Base-by-base conservation (phyloP, 2,888 invertebrate species). In the Blera fallax region DNA sequence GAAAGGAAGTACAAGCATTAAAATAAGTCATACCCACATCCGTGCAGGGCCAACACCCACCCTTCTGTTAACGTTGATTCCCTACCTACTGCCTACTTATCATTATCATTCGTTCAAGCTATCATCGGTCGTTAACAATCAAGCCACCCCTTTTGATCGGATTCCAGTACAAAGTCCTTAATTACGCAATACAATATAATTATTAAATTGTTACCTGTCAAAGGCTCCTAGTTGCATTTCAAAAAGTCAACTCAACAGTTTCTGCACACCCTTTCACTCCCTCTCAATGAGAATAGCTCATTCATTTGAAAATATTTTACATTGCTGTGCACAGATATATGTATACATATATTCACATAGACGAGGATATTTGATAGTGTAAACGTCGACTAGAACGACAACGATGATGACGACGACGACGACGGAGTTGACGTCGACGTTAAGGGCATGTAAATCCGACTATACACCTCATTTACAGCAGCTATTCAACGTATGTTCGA, bases 401-500 rank as follows among this genome's bases (percentile, higher is more conserved):
- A 29, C 24, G 21, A 27, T 52, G 14, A 48, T 24, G 34, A 34
- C 60, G 14, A 48, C 32, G 34, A 34, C 70, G 37, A 62, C 62
- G 37, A 60, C 16, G 45, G 64, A 72, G 45, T 54, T 21, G 5
- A 72, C 45, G 56, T 56, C 60, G 73, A 83, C 78, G 65, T 72
- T 67, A 83, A 79, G 79, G 72, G 60, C 79, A 73, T 83, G 78
- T 83, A 83, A 83, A 83, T 83, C 65, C 48, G 34, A 67, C 29
- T 78, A 67, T 83, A 67, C 83, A 78, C 83, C 83, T 83, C 83
- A 83, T 83, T 78, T 83, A 73, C 72, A 52, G 78, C 60, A 83
- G 83, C 78, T 52, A 83, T 83, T 83, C 83, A 82, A 82, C 82
- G 82, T 80, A 73, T 80, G 73, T 82, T 82, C 56, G 77, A 82